Evolutionary conservation across 2,113 vertebrate genomes (phyloP).

Genomic region (Scopus umbretta): DNA sequence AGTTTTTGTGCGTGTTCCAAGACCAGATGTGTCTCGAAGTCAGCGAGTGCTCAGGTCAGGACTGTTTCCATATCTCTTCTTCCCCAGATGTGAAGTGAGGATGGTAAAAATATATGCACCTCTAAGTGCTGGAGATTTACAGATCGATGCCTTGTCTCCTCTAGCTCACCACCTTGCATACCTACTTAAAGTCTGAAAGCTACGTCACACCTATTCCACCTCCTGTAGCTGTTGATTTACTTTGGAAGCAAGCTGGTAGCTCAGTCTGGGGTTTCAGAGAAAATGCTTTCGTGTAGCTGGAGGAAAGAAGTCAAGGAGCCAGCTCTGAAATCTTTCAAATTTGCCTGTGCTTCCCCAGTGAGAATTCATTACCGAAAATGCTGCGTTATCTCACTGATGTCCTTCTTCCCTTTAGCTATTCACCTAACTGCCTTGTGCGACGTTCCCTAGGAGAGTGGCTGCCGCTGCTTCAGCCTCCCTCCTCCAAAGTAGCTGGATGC

Average conservation of each 20-base stretch:
- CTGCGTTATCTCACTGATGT: background rate
- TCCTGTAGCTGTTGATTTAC: background rate
- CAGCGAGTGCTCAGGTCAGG: background rate
- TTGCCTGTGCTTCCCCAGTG: background rate
- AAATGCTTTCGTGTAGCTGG: background rate
- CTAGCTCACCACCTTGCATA: background rate
- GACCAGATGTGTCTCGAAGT: background rate
- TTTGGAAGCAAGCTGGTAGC: background rate
- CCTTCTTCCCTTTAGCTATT: background rate
- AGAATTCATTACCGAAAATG: background rate
- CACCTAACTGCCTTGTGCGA: background rate
- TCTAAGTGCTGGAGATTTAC: background rate
- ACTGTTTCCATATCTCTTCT: background rate
- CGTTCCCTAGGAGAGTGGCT: background rate
- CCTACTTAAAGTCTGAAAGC: background rate
- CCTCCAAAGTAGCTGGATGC: background rate
- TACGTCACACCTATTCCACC: background rate
- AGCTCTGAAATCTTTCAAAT: background rate
- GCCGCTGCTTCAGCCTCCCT: background rate
- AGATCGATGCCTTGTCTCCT: background rate
- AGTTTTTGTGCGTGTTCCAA: background rate
- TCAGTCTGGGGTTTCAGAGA: background rate
- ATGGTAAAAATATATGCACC: background rate
- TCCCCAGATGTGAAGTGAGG: background rate
- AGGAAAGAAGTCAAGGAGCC: background rate